Conservation (phyloP, 2,797 vertebrate genomes). For the Merluccius polli region DNA sequence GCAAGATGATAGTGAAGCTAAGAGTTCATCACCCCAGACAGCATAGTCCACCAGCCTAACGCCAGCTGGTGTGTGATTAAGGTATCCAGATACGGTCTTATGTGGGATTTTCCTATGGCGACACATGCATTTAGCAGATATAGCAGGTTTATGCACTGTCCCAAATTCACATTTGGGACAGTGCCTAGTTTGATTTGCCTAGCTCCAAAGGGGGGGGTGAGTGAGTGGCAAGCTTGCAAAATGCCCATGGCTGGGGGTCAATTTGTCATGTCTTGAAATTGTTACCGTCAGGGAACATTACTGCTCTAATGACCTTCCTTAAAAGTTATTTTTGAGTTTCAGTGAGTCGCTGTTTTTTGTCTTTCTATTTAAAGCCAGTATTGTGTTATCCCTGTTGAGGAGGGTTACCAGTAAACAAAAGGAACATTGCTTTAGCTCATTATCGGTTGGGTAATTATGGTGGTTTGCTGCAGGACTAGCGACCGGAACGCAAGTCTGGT, state of each 20-base stretch:
- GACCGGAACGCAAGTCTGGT: background rate
- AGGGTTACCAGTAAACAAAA: background rate
- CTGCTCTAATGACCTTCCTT: slow-evolving; percentile 30
- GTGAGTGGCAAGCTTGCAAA: background rate
- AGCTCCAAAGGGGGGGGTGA: background rate
- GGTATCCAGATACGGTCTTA: slow-evolving; percentile 37
- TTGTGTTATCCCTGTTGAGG: background rate
- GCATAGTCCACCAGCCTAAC: slow-evolving; percentile 38
- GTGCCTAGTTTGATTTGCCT: too few species aligned
- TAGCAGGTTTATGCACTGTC: slow-evolving; percentile 43
- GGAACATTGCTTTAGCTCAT: background rate
- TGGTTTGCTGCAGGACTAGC: background rate
- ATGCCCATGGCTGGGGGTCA: slow-evolving; percentile 36
- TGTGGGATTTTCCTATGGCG: slow-evolving; percentile 41
- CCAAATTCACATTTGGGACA: slow-evolving; percentile 48
- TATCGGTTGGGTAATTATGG: background rate
- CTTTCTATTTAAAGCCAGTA: background rate
- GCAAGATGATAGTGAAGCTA: slow-evolving; percentile 34
- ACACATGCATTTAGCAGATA: slow-evolving; percentile 50
- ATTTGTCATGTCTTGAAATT: slow-evolving; percentile 45
- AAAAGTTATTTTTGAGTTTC: slow-evolving; percentile 28
- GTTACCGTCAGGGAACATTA: slow-evolving; percentile 17
- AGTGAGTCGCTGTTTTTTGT: background rate
- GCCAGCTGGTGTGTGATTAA: slow-evolving; percentile 40
- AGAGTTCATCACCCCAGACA: slow-evolving; percentile 25